These are phyloP conservation scores for Meteorus colon DNA, from an alignment of 2,888 invertebrate species.

Conservation along the genomic window DNA sequence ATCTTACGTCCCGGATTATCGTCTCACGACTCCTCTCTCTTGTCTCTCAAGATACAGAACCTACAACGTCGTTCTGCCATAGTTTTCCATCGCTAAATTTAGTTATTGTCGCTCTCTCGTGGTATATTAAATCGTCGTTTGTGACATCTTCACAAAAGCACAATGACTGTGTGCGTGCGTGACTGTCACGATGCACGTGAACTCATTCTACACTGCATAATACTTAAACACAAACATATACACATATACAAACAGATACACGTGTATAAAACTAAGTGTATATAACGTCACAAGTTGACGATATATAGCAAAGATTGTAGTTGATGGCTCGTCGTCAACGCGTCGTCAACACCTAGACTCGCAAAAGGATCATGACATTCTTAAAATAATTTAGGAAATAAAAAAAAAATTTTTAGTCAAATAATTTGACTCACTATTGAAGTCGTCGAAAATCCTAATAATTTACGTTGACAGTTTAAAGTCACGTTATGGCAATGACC, in stretches of 20 bases:
- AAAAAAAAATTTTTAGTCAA: slow-evolving; percentile 21
- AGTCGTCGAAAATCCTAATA: slow-evolving; percentile 14
- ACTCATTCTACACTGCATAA: slow-evolving; percentile 2
- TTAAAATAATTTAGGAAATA: not conserved
- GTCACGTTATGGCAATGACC: slow-evolving; percentile 22
- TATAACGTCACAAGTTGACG: not conserved
- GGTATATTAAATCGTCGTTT: slow-evolving; percentile 60
- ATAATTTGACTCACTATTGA: slow-evolving; percentile 17
- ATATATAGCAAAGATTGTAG: slow-evolving; percentile 15
- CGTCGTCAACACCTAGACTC: slow-evolving; percentile 26
- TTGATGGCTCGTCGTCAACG: slow-evolving; percentile 28
- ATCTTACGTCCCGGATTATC: slow-evolving; percentile 59
- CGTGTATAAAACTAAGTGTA: not conserved
- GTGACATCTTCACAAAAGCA: slow-evolving; percentile 56
- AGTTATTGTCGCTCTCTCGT: slow-evolving; percentile 61
- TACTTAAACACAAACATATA: not conserved
- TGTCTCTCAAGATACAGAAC: slow-evolving; percentile 27
- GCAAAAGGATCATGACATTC: slow-evolving; percentile 26
- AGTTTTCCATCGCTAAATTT: slow-evolving; percentile 60
- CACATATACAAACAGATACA: not conserved
- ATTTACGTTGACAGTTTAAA: slow-evolving; percentile 22
- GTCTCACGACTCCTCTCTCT: slow-evolving; percentile 42
- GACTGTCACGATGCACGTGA: slow-evolving; percentile 23
- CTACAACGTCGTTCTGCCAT: slow-evolving; percentile 45
- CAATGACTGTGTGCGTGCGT: slow-evolving; percentile 24